Percentiles rank a stretch among this genome's conserved stretches.
These are phyloP conservation scores for Philopotamus ludificatus DNA, from an alignment of 1,140 invertebrate species.

Conservation along the genomic window DNA sequence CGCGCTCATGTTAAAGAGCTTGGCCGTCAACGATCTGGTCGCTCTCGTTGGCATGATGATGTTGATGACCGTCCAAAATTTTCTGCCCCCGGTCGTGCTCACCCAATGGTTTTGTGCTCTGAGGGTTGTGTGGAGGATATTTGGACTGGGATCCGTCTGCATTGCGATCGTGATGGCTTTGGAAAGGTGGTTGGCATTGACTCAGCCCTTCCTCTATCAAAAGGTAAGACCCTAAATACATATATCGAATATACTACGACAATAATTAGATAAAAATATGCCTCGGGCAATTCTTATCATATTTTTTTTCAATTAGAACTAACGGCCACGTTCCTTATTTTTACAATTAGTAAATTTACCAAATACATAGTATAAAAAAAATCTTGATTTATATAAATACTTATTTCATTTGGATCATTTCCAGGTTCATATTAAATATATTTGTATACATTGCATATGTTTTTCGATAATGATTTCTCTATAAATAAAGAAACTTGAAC, in stretches of 20 bases:
- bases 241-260: neutral
- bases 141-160: conserved; percentile 82
- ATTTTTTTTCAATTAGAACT: no score
- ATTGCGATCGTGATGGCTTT: conserved; percentile 84
- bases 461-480: no score
- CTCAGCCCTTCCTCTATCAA: conserved; percentile 84
- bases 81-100: conserved; percentile 45
- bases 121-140: conserved; percentile 73
- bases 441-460: no score
- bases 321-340: no score
- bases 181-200: conserved; percentile 81
- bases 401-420: no score
- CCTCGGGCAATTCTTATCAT: no score
- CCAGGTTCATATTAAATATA: no score
- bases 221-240: conserved; percentile 63
- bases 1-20: conserved; percentile 71
- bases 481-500: no score
- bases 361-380: no score
- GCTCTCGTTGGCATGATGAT: conserved; percentile 69
- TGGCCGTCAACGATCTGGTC: conserved; percentile 77
- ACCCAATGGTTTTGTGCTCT: conserved; percentile 63
- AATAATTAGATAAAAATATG: no score
- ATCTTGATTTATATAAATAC: no score
- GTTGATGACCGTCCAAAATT: conserved; percentile 51
- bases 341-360: no score